Base-by-base conservation (phyloP, 2,888 invertebrate species). In the Aspidapion aeneum region DNA sequence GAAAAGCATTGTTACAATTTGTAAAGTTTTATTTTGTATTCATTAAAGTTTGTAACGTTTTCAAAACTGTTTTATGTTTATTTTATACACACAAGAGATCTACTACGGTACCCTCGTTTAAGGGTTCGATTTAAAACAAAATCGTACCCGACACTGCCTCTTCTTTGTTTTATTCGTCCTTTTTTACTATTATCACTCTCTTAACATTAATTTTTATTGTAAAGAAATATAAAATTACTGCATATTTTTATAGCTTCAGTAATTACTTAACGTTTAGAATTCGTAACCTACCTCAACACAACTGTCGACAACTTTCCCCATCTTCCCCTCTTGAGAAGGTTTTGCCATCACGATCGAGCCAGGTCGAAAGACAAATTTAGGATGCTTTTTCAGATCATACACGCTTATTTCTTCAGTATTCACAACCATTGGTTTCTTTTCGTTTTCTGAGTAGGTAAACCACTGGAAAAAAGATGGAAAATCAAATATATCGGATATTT, bases 341-440 rank as follows among this genome's bases (percentile, higher is more conserved):
- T 74, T 75, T 2, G 92, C 83, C 74, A 94, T 93, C 58, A 97
- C 96, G 73, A 94, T 90, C 12, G 93, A 93, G 18, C 96, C 96
- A 7, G 96, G 95, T 70, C 96, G 87, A 81, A 94, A 97, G 75
- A 93, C 92, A 81, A 94, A 96, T 78, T 95, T 95, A 0, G 94
- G 91, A 81, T 97, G 97, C 81, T 96, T 96, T 75, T 94, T 94
- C 59, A 97, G 82, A 80, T 98, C 97, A 79, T 97, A 98, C 2
- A 97, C 97, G 80, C 95, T 95, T 74, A 94, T 89, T 82, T 96
- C 96, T 60, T 72, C 73, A 5, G 70, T 71, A 19, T 63, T 63
- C 21, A 74, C 57, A 60, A 73, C 70, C 18, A 69, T 61, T 1
- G 75, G 76, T 55, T 73, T 73, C 59, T 74, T 69, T 21, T 73